phyloP scores from a whole-genome alignment of 2,797 vertebrate genomes.

The Chlorospingus semifuscus region DNA sequence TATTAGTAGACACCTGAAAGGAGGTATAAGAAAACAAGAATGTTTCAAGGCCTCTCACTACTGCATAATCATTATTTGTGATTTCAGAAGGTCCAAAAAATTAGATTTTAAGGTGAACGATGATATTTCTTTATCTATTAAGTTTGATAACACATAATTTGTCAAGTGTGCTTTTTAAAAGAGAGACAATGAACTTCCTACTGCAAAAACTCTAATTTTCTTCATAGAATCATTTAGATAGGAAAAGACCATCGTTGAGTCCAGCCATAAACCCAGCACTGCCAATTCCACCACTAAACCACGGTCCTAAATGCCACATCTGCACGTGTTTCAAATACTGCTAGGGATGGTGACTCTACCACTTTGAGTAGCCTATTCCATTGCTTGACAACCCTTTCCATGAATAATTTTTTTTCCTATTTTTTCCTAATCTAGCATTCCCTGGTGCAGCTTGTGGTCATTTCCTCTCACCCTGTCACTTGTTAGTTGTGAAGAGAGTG shows the following conservation, averaged over 20 bases:
- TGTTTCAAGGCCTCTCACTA: neutral
- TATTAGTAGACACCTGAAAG: neutral
- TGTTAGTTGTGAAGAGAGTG: no score
- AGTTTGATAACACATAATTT: neutral
- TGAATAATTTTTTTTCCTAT: neutral
- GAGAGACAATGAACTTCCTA: neutral
- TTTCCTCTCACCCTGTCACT: neutral
- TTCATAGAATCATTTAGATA: neutral
- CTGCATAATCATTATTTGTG: neutral
- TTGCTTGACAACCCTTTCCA: fast-evolving
- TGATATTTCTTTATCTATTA: neutral
- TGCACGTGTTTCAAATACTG: fast-evolving
- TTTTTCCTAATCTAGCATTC: neutral
- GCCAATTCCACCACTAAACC: neutral
- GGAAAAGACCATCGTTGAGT: neutral
- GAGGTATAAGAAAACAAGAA: neutral
- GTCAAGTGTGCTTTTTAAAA: neutral
- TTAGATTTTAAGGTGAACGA: neutral
- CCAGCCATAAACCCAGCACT: neutral
- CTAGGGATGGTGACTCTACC: neutral
- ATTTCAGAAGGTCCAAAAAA: neutral
- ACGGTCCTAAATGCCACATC: fast-evolving
- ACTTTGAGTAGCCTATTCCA: neutral
- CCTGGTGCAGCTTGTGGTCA: neutral
- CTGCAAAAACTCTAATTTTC: neutral